Evolutionary conservation across 2,113 vertebrate genomes (phyloP).

Genomic region (Forbesichthys agassizii): DNA sequence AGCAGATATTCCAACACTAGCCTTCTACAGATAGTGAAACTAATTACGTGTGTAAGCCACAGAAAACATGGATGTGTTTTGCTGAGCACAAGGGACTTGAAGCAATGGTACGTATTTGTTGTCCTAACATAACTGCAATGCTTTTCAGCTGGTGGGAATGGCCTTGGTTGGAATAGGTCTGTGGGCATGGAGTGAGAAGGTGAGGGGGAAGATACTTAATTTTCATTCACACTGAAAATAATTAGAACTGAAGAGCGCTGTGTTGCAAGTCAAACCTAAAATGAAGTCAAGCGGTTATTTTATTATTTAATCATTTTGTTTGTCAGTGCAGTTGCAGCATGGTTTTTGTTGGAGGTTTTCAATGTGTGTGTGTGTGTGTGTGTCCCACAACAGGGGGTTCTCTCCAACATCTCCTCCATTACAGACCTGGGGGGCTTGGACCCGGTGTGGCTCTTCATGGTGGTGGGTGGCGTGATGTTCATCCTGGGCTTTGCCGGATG

Average conservation of each 20-base stretch:
- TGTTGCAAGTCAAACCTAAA: too few species aligned
- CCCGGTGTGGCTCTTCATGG: constrained; percentile 97
- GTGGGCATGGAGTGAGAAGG: constrained; percentile 99
- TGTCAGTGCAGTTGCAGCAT: not conserved
- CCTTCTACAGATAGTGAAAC: not conserved
- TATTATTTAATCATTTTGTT: too few species aligned
- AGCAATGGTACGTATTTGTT: not conserved
- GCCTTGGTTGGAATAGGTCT: constrained; percentile 92
- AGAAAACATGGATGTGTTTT: not conserved
- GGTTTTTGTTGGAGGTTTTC: not conserved
- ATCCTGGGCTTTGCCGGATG: constrained; percentile 96
- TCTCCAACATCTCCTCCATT: constrained; percentile 98
- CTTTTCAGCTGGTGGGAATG: constrained; percentile 91
- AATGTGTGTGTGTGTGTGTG: not conserved
- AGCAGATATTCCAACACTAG: not conserved
- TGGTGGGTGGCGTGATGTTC: constrained; percentile 97
- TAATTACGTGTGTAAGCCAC: not conserved
- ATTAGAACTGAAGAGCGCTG: too few species aligned
- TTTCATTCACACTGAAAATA: too few species aligned
- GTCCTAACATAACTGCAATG: constrained; percentile 20
- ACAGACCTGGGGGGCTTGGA: constrained; percentile 96
- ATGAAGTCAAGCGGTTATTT: too few species aligned
- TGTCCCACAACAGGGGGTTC: constrained; percentile 81
- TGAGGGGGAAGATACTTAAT: constrained; percentile 48
- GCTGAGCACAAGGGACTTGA: not conserved